These are phyloP conservation scores for Rotaria macrura DNA, from an alignment of 2,888 invertebrate genomes.

Conservation along the genomic window DNA sequence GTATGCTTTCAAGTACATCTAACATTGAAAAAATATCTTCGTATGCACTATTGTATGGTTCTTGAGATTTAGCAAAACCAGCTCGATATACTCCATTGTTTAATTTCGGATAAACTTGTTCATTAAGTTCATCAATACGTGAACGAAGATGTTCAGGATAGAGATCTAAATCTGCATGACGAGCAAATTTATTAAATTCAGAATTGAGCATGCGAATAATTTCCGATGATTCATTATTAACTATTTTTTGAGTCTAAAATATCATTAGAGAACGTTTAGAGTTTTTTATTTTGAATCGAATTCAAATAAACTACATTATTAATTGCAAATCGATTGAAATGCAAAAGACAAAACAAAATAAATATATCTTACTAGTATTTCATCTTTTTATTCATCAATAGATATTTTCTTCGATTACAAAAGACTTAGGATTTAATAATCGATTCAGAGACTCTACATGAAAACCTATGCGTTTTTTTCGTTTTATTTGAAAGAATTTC, in stretches of 20 bases:
- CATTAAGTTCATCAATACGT: constrained; percentile 42
- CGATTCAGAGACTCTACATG: too few relatives aligned
- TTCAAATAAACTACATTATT: too few relatives aligned
- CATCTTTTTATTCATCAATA: too few relatives aligned
- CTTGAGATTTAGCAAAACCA: constrained; percentile 42
- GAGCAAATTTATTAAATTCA: constrained; percentile 43
- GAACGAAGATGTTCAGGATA: constrained; percentile 40
- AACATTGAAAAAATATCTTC: background rate
- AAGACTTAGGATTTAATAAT: too few relatives aligned
- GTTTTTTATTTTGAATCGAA: too few relatives aligned
- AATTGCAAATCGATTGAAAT: too few relatives aligned
- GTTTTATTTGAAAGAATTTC: too few relatives aligned
- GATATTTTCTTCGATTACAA: too few relatives aligned
- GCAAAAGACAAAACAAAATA: too few relatives aligned
- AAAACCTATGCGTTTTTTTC: too few relatives aligned
- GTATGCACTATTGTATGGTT: background rate
- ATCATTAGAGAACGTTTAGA: background rate
- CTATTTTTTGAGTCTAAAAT: constrained; percentile 38
- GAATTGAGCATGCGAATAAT: constrained; percentile 45
- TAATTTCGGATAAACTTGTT: constrained; percentile 44
- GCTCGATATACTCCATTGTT: constrained; percentile 46
- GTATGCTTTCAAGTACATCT: constrained; percentile 39
- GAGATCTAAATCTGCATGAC: constrained; percentile 40
- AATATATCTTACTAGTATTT: too few relatives aligned
- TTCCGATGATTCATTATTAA: constrained; percentile 46